phyloP scores from a whole-genome alignment of 2,888 invertebrate genomes.

The Parnassius glacialis region DNA sequence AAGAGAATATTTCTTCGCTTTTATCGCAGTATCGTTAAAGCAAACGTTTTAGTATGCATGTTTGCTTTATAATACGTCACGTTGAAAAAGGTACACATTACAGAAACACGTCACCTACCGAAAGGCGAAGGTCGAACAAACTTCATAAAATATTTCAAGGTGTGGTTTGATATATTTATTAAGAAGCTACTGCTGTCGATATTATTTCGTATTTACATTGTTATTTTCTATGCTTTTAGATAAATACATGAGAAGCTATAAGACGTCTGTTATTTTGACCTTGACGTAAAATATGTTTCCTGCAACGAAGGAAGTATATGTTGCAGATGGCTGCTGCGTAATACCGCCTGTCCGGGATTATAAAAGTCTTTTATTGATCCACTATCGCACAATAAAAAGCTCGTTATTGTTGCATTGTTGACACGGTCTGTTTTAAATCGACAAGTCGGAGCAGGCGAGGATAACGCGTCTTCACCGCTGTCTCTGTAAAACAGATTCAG shows the following conservation, averaged over 20 bases:
- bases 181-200: constrained; percentile 32
- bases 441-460: constrained; percentile 2
- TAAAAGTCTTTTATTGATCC: constrained; percentile 28
- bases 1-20: too few relatives aligned
- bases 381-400: constrained; percentile 24
- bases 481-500: too few relatives aligned
- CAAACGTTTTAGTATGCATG: constrained; percentile 30
- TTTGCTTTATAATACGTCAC: constrained; percentile 48
- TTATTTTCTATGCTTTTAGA: constrained; percentile 12
- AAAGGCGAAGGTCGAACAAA: constrained; percentile 61
- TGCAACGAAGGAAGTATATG: constrained; percentile 22
- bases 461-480: not conserved
- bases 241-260: not conserved
- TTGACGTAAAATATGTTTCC: constrained; percentile 16
- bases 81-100: constrained; percentile 39
- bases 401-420: constrained; percentile 22
- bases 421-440: constrained; percentile 17
- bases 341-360: constrained; percentile 15
- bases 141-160: constrained; percentile 51
- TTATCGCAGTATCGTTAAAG: not conserved
- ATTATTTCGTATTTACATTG: constrained; percentile 36
- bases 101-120: constrained; percentile 48
- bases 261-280: constrained; percentile 17
- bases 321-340: constrained; percentile 1
- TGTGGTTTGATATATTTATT: constrained; percentile 45